Evolutionary conservation across 2,888 invertebrate genomes (phyloP).

Genomic region (Gymnoscelis rufifasciata): DNA sequence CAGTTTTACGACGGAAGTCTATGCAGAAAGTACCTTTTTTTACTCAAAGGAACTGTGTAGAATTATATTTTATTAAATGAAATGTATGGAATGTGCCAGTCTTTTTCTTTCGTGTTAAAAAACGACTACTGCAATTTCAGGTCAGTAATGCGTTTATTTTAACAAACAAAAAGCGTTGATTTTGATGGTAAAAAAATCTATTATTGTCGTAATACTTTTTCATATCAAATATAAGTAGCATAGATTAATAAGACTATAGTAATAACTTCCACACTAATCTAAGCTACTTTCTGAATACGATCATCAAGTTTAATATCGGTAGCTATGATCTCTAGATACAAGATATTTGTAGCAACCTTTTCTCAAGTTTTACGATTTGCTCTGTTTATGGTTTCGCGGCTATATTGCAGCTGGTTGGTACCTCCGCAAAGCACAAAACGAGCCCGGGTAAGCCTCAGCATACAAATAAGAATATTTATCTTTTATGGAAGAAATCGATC

Average conservation of each 20-base stretch:
- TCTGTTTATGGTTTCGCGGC: constrained; percentile 54
- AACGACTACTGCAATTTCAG: neutral
- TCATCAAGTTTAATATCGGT: neutral
- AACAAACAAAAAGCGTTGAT: too few species aligned
- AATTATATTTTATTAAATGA: neutral
- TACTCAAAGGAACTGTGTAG: neutral
- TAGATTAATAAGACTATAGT: too few species aligned
- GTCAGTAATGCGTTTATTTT: too few species aligned
- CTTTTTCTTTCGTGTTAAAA: too few species aligned
- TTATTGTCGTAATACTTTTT: too few species aligned
- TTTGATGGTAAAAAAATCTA: too few species aligned
- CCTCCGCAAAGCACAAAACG: constrained; percentile 5
- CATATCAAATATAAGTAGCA: too few species aligned
- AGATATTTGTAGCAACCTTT: neutral
- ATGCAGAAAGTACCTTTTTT: neutral
- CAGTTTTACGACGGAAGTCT: constrained; percentile 12
- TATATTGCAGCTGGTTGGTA: constrained; percentile 39
- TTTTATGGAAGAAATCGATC: constrained; percentile 15
- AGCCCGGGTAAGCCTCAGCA: constrained; percentile 12
- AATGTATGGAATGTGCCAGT: too few species aligned
- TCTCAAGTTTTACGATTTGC: constrained; percentile 33
- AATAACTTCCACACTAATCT: too few species aligned
- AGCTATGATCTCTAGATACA: neutral
- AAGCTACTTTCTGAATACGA: neutral
- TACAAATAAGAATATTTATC: constrained; percentile 19